These are phyloP conservation scores for Daktulosphaira vitifoliae DNA, from an alignment of 1,140 invertebrate genomes.

Conservation along the genomic window DNA sequence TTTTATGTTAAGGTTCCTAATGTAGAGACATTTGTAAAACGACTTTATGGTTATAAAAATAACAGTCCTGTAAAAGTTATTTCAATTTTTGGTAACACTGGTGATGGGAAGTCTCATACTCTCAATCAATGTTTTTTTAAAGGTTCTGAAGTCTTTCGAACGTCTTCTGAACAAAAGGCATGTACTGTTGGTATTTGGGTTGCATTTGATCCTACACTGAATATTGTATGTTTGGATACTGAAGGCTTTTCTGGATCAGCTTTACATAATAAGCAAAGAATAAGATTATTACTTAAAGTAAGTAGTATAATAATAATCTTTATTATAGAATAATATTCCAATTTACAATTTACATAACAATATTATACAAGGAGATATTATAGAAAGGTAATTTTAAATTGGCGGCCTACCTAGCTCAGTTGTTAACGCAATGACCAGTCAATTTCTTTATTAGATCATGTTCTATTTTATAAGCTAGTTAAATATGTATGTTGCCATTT, in stretches of 20 bases:
- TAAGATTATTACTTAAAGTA: conserved; percentile 64
- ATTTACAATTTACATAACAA: too few species aligned
- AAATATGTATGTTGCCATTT: too few species aligned
- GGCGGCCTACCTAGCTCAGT: too few species aligned
- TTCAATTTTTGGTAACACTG: conserved; percentile 80
- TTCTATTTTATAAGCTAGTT: too few species aligned
- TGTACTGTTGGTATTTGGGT: conserved; percentile 76
- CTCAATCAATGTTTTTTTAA: conserved; percentile 73
- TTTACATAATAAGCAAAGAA: conserved; percentile 59
- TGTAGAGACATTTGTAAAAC: conserved; percentile 48
- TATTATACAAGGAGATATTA: too few species aligned
- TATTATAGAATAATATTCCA: too few species aligned
- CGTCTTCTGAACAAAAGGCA: conserved; percentile 59
- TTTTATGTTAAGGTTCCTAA: conserved; percentile 43
- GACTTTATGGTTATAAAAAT: conserved; percentile 45
- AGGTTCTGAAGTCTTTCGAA: conserved; percentile 64
- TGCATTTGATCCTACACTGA: conserved; percentile 56
- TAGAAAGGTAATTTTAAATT: too few species aligned
- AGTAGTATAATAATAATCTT: too few species aligned
- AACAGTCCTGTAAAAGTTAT: conserved; percentile 64
- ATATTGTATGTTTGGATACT: conserved; percentile 68
- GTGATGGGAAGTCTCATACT: conserved; percentile 76
- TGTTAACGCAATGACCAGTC: too few species aligned
- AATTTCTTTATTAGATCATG: too few species aligned
- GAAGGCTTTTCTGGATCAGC: conserved; percentile 65